Evolutionary conservation across 2,113 vertebrate genomes (phyloP), one percentile per base, ranked within the genome.

Genomic region (Platysteira castanea): DNA sequence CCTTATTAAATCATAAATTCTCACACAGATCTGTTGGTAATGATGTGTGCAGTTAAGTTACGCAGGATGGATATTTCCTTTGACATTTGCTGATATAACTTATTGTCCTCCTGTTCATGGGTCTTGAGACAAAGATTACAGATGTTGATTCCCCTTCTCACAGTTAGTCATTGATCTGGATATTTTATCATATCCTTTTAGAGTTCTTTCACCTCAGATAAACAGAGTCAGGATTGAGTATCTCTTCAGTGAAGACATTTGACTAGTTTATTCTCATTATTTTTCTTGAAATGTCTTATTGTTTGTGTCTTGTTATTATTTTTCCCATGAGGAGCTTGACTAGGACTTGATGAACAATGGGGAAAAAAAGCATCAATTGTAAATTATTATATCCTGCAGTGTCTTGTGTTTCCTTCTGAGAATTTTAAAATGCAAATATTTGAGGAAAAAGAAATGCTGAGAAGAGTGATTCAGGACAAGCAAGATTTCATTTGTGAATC

Each of bases 281-380:
- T 84, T 73, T 30, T 44, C 49, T 61, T 61, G n/a, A 80, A 83
- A 73, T 42, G 1, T 46, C 17, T 67, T 59, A 28, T 80, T 86
- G 7, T 60, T 73, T 93, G 10, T 93, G 19, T 44, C 27, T 53
- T 70, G 0, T 35, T 57, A 16, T 24, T 28, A 19, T 50, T 84
- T 79, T 64, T 31, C 9, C 24, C 20, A 12, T 27, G 14, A 63
- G 22, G 46, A 67, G 1, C 31, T 57, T 1, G 1, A 30, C 4
- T 70, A 61, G 22, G 21, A 46, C 22, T 70, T 18, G 3, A 10
- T 26, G 26, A 77, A 44, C 16, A 69, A 47, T 5, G 3, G 7
- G 17, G 14, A 3, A 26, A 41, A 46, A 41, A 19, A 4, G 0
- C 16, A 47, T 69, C 2, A 35, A 8, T 15, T 42, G 9, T 42